These are phyloP conservation scores for Melinaea marsaeus DNA, from an alignment of 2,888 invertebrate genomes.

Conservation along the genomic window DNA sequence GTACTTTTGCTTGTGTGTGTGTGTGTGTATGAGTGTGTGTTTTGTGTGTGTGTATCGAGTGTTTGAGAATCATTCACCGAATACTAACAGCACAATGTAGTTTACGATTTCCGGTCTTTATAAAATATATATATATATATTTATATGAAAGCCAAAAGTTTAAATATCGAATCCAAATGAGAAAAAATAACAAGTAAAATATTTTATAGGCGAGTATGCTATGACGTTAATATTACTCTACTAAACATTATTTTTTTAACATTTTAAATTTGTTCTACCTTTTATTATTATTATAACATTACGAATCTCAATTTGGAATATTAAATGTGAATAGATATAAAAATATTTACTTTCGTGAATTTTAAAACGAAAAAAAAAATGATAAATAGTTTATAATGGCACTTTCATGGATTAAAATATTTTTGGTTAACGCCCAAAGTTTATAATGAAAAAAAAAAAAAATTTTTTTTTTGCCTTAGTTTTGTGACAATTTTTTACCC, in stretches of 20 bases:
- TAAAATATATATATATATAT: background rate
- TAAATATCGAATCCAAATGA: slow-evolving; percentile 21
- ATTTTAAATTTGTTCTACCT: slow-evolving; percentile 41
- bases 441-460: background rate
- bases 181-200: slow-evolving; percentile 22
- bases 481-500: slow-evolving; percentile 32
- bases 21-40: no score
- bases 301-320: slow-evolving; percentile 68
- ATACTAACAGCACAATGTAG: slow-evolving; percentile 19
- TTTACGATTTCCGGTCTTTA: no score
- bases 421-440: slow-evolving; percentile 3
- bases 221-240: slow-evolving; percentile 29
- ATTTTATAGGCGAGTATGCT: slow-evolving; percentile 21
- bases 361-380: slow-evolving; percentile 55
- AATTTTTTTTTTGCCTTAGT: background rate
- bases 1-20: slow-evolving; percentile 50
- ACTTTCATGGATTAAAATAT: slow-evolving; percentile 37
- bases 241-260: slow-evolving; percentile 39
- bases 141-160: slow-evolving; percentile 3
- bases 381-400: slow-evolving; percentile 56
- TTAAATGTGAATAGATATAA: slow-evolving; percentile 66
- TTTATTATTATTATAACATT: slow-evolving; percentile 42
- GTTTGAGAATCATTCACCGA: slow-evolving; percentile 59
- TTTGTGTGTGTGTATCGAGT: slow-evolving; percentile 37
- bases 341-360: slow-evolving; percentile 71